Base-by-base conservation (phyloP, 92 coral and sea anemone genomes). In the Phenganax subtilis region DNA sequence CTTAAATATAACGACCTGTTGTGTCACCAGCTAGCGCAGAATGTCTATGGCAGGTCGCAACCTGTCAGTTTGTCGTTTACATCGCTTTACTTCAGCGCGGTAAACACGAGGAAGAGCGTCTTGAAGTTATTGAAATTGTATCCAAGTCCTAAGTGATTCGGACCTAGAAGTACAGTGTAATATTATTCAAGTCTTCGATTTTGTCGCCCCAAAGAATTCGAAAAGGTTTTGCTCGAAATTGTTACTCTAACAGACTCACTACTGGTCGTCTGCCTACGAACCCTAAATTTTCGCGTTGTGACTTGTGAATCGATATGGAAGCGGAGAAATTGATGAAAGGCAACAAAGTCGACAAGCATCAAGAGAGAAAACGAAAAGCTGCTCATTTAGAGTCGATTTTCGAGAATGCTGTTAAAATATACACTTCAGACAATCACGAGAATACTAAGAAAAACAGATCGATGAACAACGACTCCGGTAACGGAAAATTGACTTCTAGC, bases 361-460 rank as follows among this genome's bases (percentile, higher is more conserved):
- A 61, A 29, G 82, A 78, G 44, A 61, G 82, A 30, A 78, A 78
- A 78, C 82, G 82, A 2, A 78, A 78, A 58, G 82, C 29, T 3
- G 82, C 56, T 10, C 67, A 78, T 63, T 63, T 78, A 27, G 72
- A 78, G 72, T 60, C 82, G 72, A 78, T 78, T 12, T 78, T 78
- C 54, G 60, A 78, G 8, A 10, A 62, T 29, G 57, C 59, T 17
- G 82, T 29, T 0, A 78, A 78, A 72, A 78, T 47, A 78, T 12
- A 56, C 28, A 61, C 3, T 25, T 57, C 31, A 62, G 82, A 61
- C 17, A 37, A 1, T 47, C 44, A 72, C 9, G 75, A 30, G 15
- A 72, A 72, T 16, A 12, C 28, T 6, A 51, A n/a, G 6, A 62
- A 53, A 14, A 15, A 31, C 11, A 61, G 47, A 63, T 15, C 54